Conservation (phyloP, 2,888 invertebrate species). For the Leucophenga maculata region DNA sequence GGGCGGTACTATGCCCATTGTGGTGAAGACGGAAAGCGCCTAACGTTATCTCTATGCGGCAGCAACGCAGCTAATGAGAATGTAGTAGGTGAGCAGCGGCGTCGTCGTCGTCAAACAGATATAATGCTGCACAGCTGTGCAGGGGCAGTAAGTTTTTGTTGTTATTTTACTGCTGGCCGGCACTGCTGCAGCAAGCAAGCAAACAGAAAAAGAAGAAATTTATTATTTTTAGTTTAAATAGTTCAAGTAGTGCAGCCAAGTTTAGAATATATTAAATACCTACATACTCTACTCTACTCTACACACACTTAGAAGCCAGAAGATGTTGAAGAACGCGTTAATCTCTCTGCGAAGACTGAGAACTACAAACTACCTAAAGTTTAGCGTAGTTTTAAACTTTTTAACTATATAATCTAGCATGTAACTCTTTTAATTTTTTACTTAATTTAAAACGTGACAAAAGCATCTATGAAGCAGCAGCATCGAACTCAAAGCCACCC, state of each 20-base stretch:
- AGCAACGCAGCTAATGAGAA: constrained; percentile 57
- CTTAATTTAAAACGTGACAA: constrained; percentile 28
- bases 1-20: constrained; percentile 67
- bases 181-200: constrained; percentile 15
- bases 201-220: constrained; percentile 31
- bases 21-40: constrained; percentile 72
- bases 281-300: not conserved
- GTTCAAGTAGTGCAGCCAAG: constrained; percentile 37
- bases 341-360: constrained; percentile 73
- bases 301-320: not conserved
- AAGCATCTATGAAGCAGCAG: not conserved
- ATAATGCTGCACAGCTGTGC: too few species aligned
- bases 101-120: too few species aligned
- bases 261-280: constrained; percentile 10
- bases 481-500: constrained; percentile 42
- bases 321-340: constrained; percentile 41
- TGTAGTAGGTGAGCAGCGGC: constrained; percentile 32
- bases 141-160: too few species aligned
- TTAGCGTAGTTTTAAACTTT: constrained; percentile 45
- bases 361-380: constrained; percentile 66
- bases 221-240: not conserved
- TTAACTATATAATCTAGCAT: constrained; percentile 4
- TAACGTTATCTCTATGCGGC: constrained; percentile 61
- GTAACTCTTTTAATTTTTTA: constrained; percentile 13
- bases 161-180: not conserved